Evolutionary conservation across 2,113 vertebrate species (phyloP).

Genomic region (Alethe diademata): DNA sequence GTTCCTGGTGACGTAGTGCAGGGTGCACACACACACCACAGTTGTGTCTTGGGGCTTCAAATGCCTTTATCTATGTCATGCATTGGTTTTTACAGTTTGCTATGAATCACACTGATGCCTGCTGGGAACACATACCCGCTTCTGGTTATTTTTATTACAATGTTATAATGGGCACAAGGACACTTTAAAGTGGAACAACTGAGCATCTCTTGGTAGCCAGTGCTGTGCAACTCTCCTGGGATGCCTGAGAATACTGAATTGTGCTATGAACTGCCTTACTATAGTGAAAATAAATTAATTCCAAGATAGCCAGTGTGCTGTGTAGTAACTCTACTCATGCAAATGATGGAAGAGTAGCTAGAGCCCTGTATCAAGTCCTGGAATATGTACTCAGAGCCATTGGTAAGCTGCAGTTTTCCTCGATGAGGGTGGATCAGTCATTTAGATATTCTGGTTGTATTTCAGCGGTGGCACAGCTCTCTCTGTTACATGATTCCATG

Average conservation of each 20-base stretch:
- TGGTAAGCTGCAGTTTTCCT: neutral
- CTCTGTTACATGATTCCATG: neutral
- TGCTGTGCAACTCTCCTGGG: slow-evolving; percentile 18
- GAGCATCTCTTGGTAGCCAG: slow-evolving; percentile 32
- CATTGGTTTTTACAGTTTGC: slow-evolving; percentile 50
- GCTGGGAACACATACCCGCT: slow-evolving; percentile 49
- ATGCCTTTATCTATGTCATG: slow-evolving; percentile 62
- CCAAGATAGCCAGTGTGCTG: neutral
- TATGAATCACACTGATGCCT: slow-evolving; percentile 62
- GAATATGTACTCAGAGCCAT: neutral
- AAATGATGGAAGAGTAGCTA: neutral
- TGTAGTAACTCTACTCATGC: neutral
- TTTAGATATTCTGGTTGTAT: neutral
- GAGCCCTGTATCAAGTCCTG: neutral
- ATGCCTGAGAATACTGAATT: neutral
- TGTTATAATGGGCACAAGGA: slow-evolving; percentile 67
- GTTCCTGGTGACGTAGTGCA: neutral
- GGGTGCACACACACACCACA: slow-evolving; percentile 1
- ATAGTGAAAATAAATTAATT: slow-evolving; percentile 4
- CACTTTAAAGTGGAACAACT: slow-evolving; percentile 46
- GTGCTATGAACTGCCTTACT: neutral
- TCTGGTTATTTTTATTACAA: slow-evolving; percentile 66
- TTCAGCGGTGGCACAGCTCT: neutral
- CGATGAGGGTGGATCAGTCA: neutral
- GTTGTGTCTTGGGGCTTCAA: slow-evolving; percentile 50